Evolutionary conservation across 2,888 invertebrate species (phyloP).

Genomic region (Brachycybe producta): DNA sequence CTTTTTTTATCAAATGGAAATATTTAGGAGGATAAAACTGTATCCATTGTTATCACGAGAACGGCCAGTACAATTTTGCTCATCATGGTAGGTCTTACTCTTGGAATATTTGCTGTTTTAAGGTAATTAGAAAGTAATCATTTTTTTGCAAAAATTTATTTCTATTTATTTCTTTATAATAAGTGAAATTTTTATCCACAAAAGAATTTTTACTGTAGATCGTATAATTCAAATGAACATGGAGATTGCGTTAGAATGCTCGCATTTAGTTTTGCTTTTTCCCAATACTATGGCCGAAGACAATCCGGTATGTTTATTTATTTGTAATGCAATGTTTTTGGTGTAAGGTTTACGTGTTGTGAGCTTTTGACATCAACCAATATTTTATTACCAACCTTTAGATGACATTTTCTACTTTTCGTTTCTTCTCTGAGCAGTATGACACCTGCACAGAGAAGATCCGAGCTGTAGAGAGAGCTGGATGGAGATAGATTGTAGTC

Average conservation of each 20-base stretch:
- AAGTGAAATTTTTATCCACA: not conserved
- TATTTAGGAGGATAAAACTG: constrained; percentile 25
- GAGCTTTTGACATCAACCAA: not conserved
- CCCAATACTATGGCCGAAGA: constrained; percentile 22
- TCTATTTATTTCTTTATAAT: not conserved
- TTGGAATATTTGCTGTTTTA: constrained; percentile 24
- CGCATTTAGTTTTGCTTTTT: constrained; percentile 26
- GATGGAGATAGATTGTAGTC: no score
- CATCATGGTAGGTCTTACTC: constrained; percentile 24
- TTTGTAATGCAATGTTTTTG: not conserved
- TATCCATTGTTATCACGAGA: constrained; percentile 26
- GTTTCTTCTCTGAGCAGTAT: no score
- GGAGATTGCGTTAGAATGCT: constrained; percentile 27
- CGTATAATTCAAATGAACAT: constrained; percentile 29
- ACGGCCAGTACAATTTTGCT: constrained; percentile 28
- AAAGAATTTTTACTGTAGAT: constrained; percentile 25
- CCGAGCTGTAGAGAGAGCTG: no score
- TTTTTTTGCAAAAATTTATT: not conserved
- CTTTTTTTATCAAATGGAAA: not conserved
- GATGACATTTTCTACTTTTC: no score
- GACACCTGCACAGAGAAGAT: no score
- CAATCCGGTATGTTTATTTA: constrained; percentile 20
- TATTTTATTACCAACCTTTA: constrained; percentile 6
- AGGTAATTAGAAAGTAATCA: no score
- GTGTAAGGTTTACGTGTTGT: not conserved